These are phyloP conservation scores for Diachrysia chrysitis DNA, from an alignment of 2,888 invertebrate genomes.

Conservation along the genomic window DNA sequence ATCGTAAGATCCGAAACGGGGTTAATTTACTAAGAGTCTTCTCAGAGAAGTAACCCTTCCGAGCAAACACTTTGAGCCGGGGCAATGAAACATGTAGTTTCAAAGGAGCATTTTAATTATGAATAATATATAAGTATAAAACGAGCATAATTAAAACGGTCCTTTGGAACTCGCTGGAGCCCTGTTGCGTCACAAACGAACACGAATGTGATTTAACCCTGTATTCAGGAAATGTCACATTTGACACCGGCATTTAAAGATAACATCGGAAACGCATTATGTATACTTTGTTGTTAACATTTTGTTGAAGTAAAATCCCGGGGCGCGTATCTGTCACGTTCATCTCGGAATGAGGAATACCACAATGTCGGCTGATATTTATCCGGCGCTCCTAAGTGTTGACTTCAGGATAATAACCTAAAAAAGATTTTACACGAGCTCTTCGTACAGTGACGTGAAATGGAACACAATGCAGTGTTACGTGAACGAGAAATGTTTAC, in stretches of 20 bases:
- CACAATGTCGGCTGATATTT: constrained; percentile 18
- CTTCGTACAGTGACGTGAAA: neutral
- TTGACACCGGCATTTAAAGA: neutral
- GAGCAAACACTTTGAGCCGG: constrained; percentile 4
- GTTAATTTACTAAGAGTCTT: constrained; percentile 6
- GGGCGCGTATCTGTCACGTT: constrained; percentile 23
- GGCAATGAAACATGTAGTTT: constrained; percentile 3
- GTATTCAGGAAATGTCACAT: neutral
- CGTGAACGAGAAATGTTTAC: constrained; percentile 15
- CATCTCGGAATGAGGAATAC: constrained; percentile 18
- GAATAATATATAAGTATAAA: constrained; percentile 7
- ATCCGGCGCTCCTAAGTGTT: constrained; percentile 16
- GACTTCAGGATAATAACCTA: constrained; percentile 2
- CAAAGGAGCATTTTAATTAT: constrained; percentile 9
- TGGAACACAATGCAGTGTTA: neutral
- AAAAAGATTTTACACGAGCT: neutral
- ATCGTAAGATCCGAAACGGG: neutral
- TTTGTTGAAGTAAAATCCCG: neutral
- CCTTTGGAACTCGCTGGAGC: neutral
- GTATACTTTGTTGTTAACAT: neutral
- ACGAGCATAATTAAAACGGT: constrained; percentile 4
- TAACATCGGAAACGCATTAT: constrained; percentile 3
- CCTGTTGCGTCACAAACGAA: constrained; percentile 1
- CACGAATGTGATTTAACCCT: neutral
- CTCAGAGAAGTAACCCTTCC: neutral